Evolutionary conservation across 2,888 invertebrate genomes (phyloP), one percentile per base, ranked within the genome.

Genomic region (Andrena camellia): DNA sequence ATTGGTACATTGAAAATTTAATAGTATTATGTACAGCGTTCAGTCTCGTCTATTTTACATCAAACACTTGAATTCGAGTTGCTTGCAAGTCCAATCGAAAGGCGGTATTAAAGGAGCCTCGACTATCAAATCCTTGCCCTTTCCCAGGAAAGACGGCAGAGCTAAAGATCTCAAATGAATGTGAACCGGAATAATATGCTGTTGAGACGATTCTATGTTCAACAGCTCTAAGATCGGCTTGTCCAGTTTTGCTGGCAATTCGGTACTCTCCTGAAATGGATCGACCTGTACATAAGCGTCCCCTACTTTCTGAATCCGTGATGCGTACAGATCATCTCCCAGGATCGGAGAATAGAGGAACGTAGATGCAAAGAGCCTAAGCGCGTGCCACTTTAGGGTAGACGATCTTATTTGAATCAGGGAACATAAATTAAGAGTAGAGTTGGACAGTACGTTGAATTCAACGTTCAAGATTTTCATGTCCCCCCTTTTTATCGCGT

Each of bases 281-380:
- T 92, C 91, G 1, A 94, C 85, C 29, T 89, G 88, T 17, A 93
- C 42, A 76, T 91, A 92, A 31, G 91, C 87, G 4, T 93, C 92
- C 84, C 92, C 85, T 0, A 94, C 73, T 57, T 91, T 88, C 26
- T 92, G 91, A 8, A 94, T 92, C 35, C 94, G 86, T 5, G 92
- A 89, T 1, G 93, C 93, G 72, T 92, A 93, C 33, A 93, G 78
- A 71, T 93, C 92, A 81, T 95, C 95, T 0, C 95, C 94, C 29
- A 95, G 86, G 71, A 94, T 83, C 20, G 95, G 94, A 74, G 91
- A 90, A 10, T 90, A 83, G 5, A 94, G 82, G 62, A 90, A 83
- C 5, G 93, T 91, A 0, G 94, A 87, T 66, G 94, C 91, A 62
- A 93, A 94, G 29, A 94, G 84, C 48, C 94, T 90, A 3, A 94